A percentile compares a stretch with the other conserved stretches of the same genome.
Evolutionary conservation across 2,888 invertebrate species (phyloP).

Genomic region (Melanotus villosus): DNA sequence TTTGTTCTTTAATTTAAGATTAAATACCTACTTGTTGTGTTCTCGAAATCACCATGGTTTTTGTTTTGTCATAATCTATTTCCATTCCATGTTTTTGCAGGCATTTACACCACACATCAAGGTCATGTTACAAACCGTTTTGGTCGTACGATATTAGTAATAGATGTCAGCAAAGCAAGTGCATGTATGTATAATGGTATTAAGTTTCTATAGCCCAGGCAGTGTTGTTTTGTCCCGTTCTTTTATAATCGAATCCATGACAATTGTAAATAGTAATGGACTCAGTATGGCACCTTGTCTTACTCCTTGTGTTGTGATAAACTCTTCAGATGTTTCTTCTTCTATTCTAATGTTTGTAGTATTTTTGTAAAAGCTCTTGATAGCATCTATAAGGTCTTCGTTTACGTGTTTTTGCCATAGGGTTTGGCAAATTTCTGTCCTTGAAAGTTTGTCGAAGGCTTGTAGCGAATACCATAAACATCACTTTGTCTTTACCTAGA

Average conservation of each 20-base stretch:
- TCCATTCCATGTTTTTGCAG: background rate
- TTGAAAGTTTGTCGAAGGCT: background rate
- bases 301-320: background rate
- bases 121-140: background rate
- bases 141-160: background rate
- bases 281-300: background rate
- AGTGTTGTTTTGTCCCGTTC: background rate
- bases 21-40: background rate
- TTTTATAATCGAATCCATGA: background rate
- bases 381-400: background rate
- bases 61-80: background rate
- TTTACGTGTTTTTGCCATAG: too few relatives aligned
- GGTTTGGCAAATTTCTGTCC: background rate
- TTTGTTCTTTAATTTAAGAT: background rate
- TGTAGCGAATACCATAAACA: background rate
- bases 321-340: background rate
- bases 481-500: background rate
- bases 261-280: background rate
- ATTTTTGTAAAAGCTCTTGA: background rate
- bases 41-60: background rate
- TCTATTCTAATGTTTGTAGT: background rate
- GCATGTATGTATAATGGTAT: background rate
- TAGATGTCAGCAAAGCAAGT: background rate
- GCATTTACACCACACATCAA: background rate
- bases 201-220: background rate